Conservation (phyloP, 2,797 vertebrate species). For the Artibeus lituratus region DNA sequence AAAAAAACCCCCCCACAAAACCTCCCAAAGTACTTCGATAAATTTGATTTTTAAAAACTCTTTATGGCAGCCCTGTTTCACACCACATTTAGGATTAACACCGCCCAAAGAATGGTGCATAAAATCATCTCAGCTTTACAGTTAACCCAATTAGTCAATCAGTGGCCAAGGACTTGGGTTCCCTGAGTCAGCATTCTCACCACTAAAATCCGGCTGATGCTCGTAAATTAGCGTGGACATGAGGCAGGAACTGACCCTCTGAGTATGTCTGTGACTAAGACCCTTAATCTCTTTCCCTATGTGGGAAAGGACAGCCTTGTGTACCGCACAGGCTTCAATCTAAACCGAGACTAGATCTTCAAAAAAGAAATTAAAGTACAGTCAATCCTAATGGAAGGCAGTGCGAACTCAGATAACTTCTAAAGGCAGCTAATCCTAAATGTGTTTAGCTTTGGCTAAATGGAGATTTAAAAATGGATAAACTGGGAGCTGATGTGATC, state of each 20-base stretch:
- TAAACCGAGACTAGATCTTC: slow-evolving; percentile 29
- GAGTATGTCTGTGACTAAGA: background rate
- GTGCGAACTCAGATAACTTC: slow-evolving; percentile 47
- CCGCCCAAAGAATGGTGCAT: background rate
- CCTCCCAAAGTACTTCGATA: background rate
- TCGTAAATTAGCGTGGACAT: background rate
- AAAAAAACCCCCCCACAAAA: background rate
- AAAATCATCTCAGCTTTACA: slow-evolving; percentile 18
- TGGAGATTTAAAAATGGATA: slow-evolving; percentile 63
- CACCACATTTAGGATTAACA: slow-evolving; percentile 29
- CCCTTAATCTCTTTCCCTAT: slow-evolving; percentile 38
- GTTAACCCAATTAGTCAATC: slow-evolving; percentile 7
- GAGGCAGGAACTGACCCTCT: slow-evolving; percentile 24
- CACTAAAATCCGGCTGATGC: background rate
- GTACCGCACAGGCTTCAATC: slow-evolving; percentile 24
- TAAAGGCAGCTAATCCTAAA: slow-evolving; percentile 65
- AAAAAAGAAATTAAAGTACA: background rate
- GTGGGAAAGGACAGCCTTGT: background rate
- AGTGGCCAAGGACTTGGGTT: background rate
- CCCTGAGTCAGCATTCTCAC: background rate
- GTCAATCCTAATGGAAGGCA: slow-evolving; percentile 45
- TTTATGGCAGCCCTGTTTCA: background rate
- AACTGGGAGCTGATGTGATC: slow-evolving; percentile 46
- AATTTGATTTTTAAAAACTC: background rate
- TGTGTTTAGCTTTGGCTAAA: slow-evolving; percentile 65